Conservation (phyloP, 2,113 vertebrate genomes). For the Orthonyx spaldingii region DNA sequence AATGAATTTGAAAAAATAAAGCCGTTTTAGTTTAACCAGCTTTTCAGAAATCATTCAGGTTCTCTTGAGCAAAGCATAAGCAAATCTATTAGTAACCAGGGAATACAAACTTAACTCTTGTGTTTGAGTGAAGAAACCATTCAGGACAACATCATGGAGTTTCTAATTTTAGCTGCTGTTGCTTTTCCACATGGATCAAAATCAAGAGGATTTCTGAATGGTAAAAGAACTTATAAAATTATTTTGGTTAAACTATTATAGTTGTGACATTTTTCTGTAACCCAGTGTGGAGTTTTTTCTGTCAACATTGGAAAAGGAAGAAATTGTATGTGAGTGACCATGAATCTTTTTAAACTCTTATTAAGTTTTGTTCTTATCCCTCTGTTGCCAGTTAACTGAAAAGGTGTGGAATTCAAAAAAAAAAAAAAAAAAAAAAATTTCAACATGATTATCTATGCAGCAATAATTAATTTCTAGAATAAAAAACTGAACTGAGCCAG, state of each 20-base stretch:
- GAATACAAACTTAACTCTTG: neutral
- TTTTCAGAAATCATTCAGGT: neutral
- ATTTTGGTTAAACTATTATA: neutral
- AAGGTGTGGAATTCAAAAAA: neutral
- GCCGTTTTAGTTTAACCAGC: neutral
- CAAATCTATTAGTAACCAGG: neutral
- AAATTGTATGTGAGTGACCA: neutral
- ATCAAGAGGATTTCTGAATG: neutral
- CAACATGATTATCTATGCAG: neutral
- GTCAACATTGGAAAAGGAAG: neutral
- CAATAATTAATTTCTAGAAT: neutral
- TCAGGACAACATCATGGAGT: neutral
- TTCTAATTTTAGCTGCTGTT: neutral
- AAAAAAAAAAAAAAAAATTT: neutral
- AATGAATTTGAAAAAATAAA: neutral
- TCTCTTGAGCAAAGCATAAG: neutral
- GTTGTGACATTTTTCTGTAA: neutral
- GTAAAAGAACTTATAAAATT: neutral
- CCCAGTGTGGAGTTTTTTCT: rapidly evolving
- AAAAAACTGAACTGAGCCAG: neutral
- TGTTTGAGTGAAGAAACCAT: neutral
- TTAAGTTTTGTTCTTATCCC: neutral
- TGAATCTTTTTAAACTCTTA: neutral
- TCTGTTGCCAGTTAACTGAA: neutral
- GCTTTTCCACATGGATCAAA: neutral